Conservation (phyloP, 2,797 vertebrate genomes). For the Enteromius unitaeniatus region DNA sequence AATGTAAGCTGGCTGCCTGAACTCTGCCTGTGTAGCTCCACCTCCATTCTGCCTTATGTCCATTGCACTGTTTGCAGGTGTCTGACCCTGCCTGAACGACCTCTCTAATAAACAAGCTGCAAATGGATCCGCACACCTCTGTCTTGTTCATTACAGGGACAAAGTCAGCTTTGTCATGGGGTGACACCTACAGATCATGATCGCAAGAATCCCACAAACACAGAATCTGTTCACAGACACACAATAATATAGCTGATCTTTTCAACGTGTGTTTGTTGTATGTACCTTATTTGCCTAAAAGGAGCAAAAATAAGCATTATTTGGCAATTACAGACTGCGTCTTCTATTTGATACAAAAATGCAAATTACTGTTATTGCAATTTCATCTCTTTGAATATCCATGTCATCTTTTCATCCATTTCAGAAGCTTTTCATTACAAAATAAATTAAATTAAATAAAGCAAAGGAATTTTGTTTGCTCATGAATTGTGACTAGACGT, state of each 20-base stretch:
- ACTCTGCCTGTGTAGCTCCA: too few relatives aligned
- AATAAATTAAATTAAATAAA: conserved; percentile 41
- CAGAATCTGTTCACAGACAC: neutral
- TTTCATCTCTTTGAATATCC: conserved; percentile 51
- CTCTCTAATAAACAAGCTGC: too few relatives aligned
- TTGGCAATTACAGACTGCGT: conserved; percentile 36
- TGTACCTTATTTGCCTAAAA: neutral
- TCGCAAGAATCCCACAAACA: neutral
- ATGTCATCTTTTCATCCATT: conserved; percentile 54
- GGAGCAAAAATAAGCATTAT: conserved; percentile 27
- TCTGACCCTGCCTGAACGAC: too few relatives aligned
- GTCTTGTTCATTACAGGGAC: too few relatives aligned
- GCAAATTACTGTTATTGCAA: conserved; percentile 53
- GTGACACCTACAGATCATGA: neutral
- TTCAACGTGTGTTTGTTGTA: neutral
- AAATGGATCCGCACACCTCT: too few relatives aligned
- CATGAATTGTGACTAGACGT: conserved; percentile 41
- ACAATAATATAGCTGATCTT: neutral
- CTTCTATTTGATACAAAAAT: conserved; percentile 29
- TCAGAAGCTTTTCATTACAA: conserved; percentile 55
- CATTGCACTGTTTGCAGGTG: too few relatives aligned
- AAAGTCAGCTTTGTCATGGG: neutral
- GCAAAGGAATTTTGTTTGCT: conserved; percentile 52
- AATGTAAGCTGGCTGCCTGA: too few relatives aligned
- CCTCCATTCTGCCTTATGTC: too few relatives aligned